Conservation (phyloP, 2,797 vertebrate genomes). For the Sebastes steindachneri region DNA sequence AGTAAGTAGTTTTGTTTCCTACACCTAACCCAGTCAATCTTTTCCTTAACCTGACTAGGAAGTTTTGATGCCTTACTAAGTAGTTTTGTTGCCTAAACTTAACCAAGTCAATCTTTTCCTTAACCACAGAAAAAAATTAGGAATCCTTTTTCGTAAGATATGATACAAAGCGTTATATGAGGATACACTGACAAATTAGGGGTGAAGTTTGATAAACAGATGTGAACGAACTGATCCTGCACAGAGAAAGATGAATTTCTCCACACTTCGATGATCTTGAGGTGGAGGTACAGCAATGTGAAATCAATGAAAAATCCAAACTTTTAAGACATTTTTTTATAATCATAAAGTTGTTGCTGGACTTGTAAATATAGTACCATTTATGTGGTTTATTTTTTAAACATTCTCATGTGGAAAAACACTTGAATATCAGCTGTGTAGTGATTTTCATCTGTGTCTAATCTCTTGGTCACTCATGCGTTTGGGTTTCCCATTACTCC, state of each 20-base stretch:
- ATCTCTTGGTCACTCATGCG: neutral
- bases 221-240: neutral
- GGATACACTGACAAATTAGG: too few relatives aligned
- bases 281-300: too few relatives aligned
- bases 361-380: neutral
- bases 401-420: neutral
- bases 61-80: too few relatives aligned
- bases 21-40: fast-evolving
- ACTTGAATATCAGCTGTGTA: neutral
- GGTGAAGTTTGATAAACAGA: neutral
- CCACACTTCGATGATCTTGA: neutral
- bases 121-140: too few relatives aligned
- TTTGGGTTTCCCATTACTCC: neutral
- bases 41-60: too few relatives aligned
- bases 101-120: too few relatives aligned
- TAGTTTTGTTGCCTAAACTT: too few relatives aligned
- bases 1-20: too few relatives aligned
- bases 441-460: neutral
- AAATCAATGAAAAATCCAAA: neutral
- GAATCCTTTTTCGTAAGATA: fast-evolving
- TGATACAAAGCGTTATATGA: fast-evolving
- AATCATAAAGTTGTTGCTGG: neutral
- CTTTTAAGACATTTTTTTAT: neutral
- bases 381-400: neutral
- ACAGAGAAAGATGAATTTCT: neutral